A percentile compares a stretch with the other conserved stretches of the same genome.
phyloP scores from a whole-genome alignment of 1,140 invertebrate species.

The Carcinoscorpius rotundicauda region DNA sequence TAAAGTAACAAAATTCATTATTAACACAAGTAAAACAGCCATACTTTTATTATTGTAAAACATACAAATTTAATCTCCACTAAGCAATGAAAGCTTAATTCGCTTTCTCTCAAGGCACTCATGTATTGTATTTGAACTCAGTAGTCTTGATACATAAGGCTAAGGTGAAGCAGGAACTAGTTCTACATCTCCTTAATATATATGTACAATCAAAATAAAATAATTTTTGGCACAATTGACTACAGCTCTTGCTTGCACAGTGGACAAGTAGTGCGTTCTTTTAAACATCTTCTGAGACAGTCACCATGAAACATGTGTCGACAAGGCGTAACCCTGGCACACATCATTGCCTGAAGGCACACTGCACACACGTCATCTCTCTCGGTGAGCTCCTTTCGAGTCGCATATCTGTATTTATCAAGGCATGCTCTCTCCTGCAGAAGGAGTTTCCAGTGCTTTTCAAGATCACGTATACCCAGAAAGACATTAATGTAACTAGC shows the following conservation, averaged over 20 bases:
- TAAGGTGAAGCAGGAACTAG: too few relatives aligned
- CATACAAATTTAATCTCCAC: too few relatives aligned
- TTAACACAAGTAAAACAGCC: too few relatives aligned
- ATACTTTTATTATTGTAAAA: too few relatives aligned
- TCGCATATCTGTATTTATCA: slow-evolving; percentile 49
- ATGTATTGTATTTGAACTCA: too few relatives aligned
- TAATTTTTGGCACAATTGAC: neutral
- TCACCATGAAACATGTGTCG: slow-evolving; percentile 62
- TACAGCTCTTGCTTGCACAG: slow-evolving; percentile 49
- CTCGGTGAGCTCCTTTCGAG: slow-evolving; percentile 46
- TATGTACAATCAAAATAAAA: too few relatives aligned
- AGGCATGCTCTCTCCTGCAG: slow-evolving; percentile 45
- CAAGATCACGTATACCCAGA: slow-evolving; percentile 47
- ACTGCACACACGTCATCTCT: slow-evolving; percentile 63
- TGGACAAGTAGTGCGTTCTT: slow-evolving; percentile 52
- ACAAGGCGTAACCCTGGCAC: slow-evolving; percentile 55
- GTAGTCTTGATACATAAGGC: too few relatives aligned
- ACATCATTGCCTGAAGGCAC: slow-evolving; percentile 50
- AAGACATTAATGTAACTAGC: slow-evolving; percentile 53
- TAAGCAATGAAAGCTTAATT: too few relatives aligned
- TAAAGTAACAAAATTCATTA: too few relatives aligned
- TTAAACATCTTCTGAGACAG: slow-evolving; percentile 54
- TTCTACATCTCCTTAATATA: too few relatives aligned
- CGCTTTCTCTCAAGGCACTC: too few relatives aligned
- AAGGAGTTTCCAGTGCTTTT: slow-evolving; percentile 40